These are phyloP conservation scores for Symphodus melops DNA, from an alignment of 2,113 vertebrate genomes.

Conservation along the genomic window DNA sequence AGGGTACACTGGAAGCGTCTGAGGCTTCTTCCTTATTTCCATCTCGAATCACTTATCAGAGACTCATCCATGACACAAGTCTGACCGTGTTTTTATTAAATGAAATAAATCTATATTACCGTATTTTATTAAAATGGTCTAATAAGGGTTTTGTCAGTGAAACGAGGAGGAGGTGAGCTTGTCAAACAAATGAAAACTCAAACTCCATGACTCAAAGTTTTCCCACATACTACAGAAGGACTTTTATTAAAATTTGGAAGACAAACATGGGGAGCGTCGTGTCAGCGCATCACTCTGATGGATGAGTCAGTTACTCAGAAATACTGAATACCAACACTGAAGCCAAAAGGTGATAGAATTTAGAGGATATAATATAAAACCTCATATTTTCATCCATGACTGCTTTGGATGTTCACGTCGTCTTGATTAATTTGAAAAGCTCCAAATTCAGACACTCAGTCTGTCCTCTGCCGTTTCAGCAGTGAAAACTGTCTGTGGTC, in stretches of 20 bases:
- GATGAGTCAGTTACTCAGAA: not conserved
- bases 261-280: conserved; percentile 1
- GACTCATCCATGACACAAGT: not conserved
- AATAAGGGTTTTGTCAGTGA: too few relatives aligned
- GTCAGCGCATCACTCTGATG: not conserved
- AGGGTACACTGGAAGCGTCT: not conserved
- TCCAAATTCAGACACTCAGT: conserved; percentile 44
- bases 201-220: not conserved
- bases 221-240: not conserved
- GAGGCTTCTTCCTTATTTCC: not conserved
- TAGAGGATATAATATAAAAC: not conserved
- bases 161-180: too few relatives aligned
- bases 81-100: too few relatives aligned
- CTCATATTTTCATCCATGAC: not conserved
- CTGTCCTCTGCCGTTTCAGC: conserved; percentile 52
- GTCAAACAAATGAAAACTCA: not conserved
- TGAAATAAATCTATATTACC: too few relatives aligned
- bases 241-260: not conserved
- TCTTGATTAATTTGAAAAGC: conserved; percentile 32
- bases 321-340: conserved; percentile 18
- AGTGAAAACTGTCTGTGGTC: conserved; percentile 54
- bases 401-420: conserved; percentile 29
- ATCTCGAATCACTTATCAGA: not conserved
- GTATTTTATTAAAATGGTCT: too few relatives aligned
- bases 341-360: conserved; percentile 17